phyloP scores from a whole-genome alignment of 1,140 invertebrate species.

The Drosophila grimshawi region DNA sequence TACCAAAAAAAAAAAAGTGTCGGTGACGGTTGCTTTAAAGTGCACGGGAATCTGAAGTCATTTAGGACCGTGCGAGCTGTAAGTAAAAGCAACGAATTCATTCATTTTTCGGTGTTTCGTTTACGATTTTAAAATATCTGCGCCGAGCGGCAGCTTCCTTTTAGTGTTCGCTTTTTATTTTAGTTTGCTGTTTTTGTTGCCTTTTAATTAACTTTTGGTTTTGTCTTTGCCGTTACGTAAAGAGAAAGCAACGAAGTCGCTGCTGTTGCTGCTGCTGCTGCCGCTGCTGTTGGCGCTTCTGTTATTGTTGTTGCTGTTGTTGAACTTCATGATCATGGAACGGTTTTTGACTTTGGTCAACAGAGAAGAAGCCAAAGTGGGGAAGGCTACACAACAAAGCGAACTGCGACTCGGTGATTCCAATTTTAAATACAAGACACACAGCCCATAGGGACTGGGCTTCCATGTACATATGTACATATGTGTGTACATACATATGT shows the following conservation, averaged over 20 bases:
- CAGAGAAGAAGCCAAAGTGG: slow-evolving; percentile 44
- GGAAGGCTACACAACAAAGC: slow-evolving; percentile 42
- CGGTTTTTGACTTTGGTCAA: slow-evolving; percentile 81
- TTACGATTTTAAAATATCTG: slow-evolving; percentile 27
- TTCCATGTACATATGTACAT: background rate
- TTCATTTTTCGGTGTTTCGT: slow-evolving; percentile 27
- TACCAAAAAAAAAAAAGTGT: slow-evolving; percentile 2
- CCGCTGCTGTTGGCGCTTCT: slow-evolving; percentile 9
- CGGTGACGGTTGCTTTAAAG: slow-evolving; percentile 48
- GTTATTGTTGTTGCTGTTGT: slow-evolving; percentile 31
- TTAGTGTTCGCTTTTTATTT: slow-evolving; percentile 60
- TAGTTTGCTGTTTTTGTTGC: slow-evolving; percentile 64
- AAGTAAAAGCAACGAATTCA: slow-evolving; percentile 6
- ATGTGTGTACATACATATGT: background rate
- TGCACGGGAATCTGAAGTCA: slow-evolving; percentile 28
- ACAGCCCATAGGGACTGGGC: background rate
- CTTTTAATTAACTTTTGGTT: slow-evolving; percentile 77
- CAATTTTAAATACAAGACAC: slow-evolving; percentile 44
- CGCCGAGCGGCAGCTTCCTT: slow-evolving; percentile 52
- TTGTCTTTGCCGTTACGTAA: slow-evolving; percentile 75
- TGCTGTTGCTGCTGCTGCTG: slow-evolving; percentile 6
- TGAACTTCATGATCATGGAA: slow-evolving; percentile 80
- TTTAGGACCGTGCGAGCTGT: slow-evolving; percentile 30
- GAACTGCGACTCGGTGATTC: slow-evolving; percentile 38
- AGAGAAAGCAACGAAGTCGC: slow-evolving; percentile 69